phyloP scores from a whole-genome alignment of 2,113 vertebrate species.

The Monopterus albus region DNA sequence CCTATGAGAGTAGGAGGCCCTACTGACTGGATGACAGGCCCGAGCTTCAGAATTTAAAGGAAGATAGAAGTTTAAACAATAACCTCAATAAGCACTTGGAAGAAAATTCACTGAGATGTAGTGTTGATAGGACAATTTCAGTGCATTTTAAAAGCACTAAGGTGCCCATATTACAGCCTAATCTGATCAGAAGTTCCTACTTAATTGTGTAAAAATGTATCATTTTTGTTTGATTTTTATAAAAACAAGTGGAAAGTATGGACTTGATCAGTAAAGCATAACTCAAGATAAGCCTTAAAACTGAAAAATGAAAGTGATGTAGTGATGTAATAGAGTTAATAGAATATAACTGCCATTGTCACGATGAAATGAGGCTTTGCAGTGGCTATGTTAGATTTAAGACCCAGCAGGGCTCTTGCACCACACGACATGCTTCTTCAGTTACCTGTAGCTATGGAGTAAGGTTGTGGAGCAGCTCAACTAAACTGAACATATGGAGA shows the following conservation, averaged over 20 bases:
- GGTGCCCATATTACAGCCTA: not conserved
- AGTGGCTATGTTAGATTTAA: too few species aligned
- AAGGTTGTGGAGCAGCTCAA: too few species aligned
- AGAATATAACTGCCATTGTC: too few species aligned
- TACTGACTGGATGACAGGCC: slow-evolving; percentile 74
- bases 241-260: too few species aligned
- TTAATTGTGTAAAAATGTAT: not conserved
- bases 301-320: too few species aligned
- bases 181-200: not conserved
- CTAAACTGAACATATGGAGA: not conserved
- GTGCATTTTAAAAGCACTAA: not conserved
- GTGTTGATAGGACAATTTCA: not conserved
- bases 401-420: too few species aligned
- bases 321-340: too few species aligned
- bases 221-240: not conserved
- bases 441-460: too few species aligned
- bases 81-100: slow-evolving; percentile 13
- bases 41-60: not conserved
- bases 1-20: slow-evolving; percentile 87
- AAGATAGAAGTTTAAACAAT: not conserved
- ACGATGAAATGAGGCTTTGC: too few species aligned
- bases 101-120: not conserved
- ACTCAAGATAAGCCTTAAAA: too few species aligned
- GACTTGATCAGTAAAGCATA: not conserved
- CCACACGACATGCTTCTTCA: not conserved